Conservation (phyloP, 2,113 vertebrate genomes). For the Oncorhynchus kisutch region DNA sequence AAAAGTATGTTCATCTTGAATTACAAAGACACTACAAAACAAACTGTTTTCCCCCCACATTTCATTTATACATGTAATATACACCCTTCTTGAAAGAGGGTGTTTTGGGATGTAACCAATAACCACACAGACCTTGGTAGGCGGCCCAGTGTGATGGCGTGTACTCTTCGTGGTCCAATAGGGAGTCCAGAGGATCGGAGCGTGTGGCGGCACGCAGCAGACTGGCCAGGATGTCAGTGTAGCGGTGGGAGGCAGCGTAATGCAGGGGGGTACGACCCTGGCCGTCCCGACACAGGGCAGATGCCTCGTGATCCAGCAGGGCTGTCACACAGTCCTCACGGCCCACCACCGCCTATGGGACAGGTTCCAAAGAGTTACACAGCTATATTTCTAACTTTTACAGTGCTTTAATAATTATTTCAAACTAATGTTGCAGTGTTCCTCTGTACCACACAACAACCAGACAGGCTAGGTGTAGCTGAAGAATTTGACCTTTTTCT, state of each 20-base stretch:
- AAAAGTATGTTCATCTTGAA: not conserved
- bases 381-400: too few relatives aligned
- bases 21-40: not conserved
- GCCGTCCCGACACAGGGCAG: conserved; percentile 88
- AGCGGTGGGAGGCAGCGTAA: conserved; percentile 89
- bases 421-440: too few relatives aligned
- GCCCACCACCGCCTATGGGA: conserved; percentile 83
- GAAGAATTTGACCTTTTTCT: too few relatives aligned
- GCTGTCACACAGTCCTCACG: conserved; percentile 88
- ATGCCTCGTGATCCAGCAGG: conserved; percentile 91
- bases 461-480: too few relatives aligned
- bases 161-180: conserved; percentile 91
- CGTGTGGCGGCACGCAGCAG: conserved; percentile 85
- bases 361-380: too few relatives aligned
- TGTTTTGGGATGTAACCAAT: too few relatives aligned
- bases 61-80: too few relatives aligned
- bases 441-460: too few relatives aligned
- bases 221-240: conserved; percentile 81
- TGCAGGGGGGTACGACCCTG: conserved; percentile 91
- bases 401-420: too few relatives aligned
- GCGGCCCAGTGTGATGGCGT: conserved; percentile 97
- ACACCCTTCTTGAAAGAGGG: not conserved
- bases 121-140: conserved; percentile 83
- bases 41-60: not conserved
- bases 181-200: conserved; percentile 85